Evolutionary conservation across 2,888 invertebrate species (phyloP), one percentile per base, ranked within the genome.

Genomic region (Ypsolopha sequella): DNA sequence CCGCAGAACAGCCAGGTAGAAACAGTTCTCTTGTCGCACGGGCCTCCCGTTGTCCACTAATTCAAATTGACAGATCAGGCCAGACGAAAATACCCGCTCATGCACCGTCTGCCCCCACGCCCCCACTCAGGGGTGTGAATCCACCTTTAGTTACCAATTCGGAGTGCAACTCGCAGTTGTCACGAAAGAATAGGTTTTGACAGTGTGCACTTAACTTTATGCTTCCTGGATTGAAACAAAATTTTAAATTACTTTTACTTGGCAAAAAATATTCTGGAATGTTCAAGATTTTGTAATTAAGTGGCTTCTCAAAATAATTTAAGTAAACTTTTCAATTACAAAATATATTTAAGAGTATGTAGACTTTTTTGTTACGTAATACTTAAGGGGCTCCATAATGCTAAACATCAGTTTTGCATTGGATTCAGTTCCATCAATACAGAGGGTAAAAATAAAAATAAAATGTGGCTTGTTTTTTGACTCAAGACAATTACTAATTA

Each of bases 1-100:
- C n/a, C n/a, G 4, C 24, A 24, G 24, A 2, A 24, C 24, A 24
- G 24, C 4, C 24, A 3, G 24, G 43, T 14, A 43, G 43, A 13
- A 2, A 24, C 8, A 43, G 43, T 8, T 43, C 34, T 13, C 48
- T 41, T 24, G n/a, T 33, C 39, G 41, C 10, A 10, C 7, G 49
- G 73, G 57, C 68, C 53, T 73, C 73, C 70, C 62, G 64, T 58
- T 64, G 60, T 53, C 49, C 64, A 64, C 75, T 84, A 86, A 86
- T 84, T 85, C 63, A 78, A 82, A 86, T 79, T 80, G 86, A 78
- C 86, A 81, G 65, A 81, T 85, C 77, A 77, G 80, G 81, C 76
- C 84, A 77, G 80, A 80, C 86, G 61, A 66, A 85, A 85, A 85
- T 86, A 85, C 63, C 62, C 57, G 24, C 53, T 55, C 63, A 60